Conservation (phyloP, 1,140 invertebrate species). For the Globodera ellingtonae region DNA sequence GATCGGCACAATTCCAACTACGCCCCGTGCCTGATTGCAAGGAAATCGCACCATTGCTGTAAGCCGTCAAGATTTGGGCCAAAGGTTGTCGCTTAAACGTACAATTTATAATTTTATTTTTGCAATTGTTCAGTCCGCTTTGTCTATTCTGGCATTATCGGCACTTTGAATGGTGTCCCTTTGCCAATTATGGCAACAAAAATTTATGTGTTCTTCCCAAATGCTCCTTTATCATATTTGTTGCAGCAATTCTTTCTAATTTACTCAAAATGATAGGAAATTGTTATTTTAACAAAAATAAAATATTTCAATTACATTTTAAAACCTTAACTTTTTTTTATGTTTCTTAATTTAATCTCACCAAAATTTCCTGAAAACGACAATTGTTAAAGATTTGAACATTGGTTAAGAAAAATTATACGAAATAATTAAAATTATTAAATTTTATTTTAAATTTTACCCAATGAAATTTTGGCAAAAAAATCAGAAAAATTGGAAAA, state of each 20-base stretch:
- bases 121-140: background rate
- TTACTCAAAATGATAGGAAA: constrained; percentile 7
- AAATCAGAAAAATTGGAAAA: too few species aligned
- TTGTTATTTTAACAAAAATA: too few species aligned
- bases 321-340: background rate
- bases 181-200: constrained; percentile 20
- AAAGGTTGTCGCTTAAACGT: background rate
- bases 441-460: background rate
- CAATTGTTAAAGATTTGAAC: background rate
- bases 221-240: constrained; percentile 15
- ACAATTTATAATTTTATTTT: background rate
- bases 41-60: background rate
- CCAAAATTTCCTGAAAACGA: constrained; percentile 12
- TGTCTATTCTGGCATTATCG: constrained; percentile 16
- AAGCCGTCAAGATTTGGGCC: constrained; percentile 11
- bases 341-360: background rate
- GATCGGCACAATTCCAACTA: background rate
- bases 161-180: constrained; percentile 4
- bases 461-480: background rate
- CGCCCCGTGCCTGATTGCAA: background rate
- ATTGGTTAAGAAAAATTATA: background rate
- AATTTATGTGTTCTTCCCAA: constrained; percentile 14
- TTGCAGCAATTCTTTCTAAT: constrained; percentile 14
- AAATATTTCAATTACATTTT: background rate
- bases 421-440: background rate